Conservation (phyloP, 2,797 vertebrate species). For the Falco novaeseelandiae region DNA sequence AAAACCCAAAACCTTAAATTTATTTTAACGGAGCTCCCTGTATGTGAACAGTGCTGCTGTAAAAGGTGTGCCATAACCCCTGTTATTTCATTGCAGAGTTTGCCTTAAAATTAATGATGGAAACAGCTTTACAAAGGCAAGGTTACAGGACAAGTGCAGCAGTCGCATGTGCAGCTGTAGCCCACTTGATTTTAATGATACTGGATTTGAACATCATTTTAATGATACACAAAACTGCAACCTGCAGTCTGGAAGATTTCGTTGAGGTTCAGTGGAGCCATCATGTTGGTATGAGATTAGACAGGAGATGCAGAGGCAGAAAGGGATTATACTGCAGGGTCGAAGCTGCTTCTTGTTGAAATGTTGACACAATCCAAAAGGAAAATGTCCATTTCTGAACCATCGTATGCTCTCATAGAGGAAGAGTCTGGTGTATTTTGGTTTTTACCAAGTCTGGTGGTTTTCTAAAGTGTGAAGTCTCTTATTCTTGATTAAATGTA, state of each 20-base stretch:
- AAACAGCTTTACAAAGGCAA: neutral
- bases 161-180: neutral
- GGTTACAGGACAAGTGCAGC: neutral
- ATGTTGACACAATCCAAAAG: neutral
- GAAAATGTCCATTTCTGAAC: neutral
- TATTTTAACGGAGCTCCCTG: neutral
- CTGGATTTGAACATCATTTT: neutral
- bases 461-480: neutral
- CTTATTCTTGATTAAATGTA: neutral
- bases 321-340: neutral
- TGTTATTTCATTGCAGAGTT: neutral
- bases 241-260: neutral
- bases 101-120: neutral
- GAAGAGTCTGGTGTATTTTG: neutral
- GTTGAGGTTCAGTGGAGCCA: neutral
- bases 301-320: neutral
- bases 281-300: accelerated
- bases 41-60: neutral
- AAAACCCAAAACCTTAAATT: neutral
- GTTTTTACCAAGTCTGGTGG: neutral
- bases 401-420: accelerated
- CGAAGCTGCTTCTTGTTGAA: neutral
- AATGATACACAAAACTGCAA: neutral
- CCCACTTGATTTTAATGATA: neutral
- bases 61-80: neutral